Evolutionary conservation across 2,797 vertebrate species (phyloP).

Genomic region (Pipistrellus nathusii): DNA sequence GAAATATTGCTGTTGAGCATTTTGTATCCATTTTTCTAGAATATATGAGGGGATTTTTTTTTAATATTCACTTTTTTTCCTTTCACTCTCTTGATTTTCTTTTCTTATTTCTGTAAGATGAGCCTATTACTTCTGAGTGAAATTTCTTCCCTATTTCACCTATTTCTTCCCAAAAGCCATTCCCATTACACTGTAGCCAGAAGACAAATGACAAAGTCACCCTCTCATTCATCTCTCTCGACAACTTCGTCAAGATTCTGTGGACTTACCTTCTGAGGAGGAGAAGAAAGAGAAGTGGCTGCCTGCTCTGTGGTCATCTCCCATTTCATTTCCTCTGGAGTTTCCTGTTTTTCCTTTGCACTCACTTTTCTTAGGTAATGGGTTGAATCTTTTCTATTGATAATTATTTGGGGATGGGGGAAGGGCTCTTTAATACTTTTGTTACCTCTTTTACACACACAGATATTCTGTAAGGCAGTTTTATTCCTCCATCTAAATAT

Average conservation of each 20-base stretch:
- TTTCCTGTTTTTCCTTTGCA: not conserved
- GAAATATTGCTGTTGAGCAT: not conserved
- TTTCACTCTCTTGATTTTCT: not conserved
- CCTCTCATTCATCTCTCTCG: not conserved
- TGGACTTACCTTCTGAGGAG: not conserved
- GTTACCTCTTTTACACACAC: slow-evolving; percentile 9
- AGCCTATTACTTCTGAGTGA: not conserved
- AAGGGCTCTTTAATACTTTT: not conserved
- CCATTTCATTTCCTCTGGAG: not conserved
- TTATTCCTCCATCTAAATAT: not conserved
- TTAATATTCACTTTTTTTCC: not conserved
- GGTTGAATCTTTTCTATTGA: not conserved
- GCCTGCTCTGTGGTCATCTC: not conserved
- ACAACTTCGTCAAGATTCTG: not conserved
- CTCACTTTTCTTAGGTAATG: not conserved
- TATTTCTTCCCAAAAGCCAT: not conserved
- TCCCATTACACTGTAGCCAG: not conserved
- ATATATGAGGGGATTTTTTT: not conserved
- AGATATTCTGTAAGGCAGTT: not conserved
- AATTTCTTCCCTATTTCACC: not conserved
- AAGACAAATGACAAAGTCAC: not conserved
- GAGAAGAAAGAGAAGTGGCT: not conserved
- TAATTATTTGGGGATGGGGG: not conserved
- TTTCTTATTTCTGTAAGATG: not conserved
- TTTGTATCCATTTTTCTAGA: not conserved